phyloP scores from a whole-genome alignment of 2,797 vertebrate species.

The Falco concolor region DNA sequence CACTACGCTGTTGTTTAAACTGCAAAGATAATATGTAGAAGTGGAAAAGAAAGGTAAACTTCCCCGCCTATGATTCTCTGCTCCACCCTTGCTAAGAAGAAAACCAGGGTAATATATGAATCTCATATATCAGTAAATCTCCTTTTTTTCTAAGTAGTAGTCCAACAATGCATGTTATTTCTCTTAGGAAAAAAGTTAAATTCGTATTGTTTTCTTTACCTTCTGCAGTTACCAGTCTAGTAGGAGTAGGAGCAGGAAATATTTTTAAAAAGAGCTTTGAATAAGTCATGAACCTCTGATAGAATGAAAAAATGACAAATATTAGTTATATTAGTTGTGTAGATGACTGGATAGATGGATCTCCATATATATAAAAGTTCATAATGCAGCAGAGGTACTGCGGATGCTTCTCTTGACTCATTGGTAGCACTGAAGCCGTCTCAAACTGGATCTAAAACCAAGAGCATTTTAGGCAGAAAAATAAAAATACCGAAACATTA shows the following conservation, averaged over 20 bases:
- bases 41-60: background rate
- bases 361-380: background rate
- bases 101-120: background rate
- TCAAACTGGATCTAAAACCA: background rate
- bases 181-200: background rate
- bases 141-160: background rate
- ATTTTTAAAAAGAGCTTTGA: background rate
- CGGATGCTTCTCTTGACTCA: background rate
- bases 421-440: background rate
- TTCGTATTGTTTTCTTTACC: background rate
- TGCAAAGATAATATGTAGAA: background rate
- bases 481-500: background rate
- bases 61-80: background rate
- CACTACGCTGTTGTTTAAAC: background rate
- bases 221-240: background rate
- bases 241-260: background rate
- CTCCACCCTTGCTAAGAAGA: background rate
- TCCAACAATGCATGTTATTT: background rate
- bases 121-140: background rate
- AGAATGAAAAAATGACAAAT: background rate
- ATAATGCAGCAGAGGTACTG: background rate
- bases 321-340: background rate
- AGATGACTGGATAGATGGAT: background rate
- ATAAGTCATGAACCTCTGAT: background rate
- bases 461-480: background rate